Evolutionary conservation across 2,888 invertebrate species (phyloP).

Genomic region (Silvanus unidentatus): DNA sequence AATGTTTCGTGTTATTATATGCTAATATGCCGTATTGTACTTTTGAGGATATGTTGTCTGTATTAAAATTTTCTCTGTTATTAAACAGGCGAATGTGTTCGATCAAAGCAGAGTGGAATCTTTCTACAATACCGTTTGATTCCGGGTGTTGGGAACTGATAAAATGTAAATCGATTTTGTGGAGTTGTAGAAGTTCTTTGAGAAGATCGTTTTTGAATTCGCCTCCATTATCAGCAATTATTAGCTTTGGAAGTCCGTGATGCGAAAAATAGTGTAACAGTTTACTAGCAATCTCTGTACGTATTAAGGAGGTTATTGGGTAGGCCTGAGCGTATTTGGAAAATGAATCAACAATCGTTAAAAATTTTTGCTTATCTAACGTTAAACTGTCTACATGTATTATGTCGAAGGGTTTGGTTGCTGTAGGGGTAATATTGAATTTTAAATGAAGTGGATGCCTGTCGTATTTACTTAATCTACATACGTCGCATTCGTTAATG

Average conservation of each 20-base stretch:
- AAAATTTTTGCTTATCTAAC: slow-evolving; percentile 12
- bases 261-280: slow-evolving; percentile 18
- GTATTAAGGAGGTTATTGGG: slow-evolving; percentile 8
- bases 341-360: slow-evolving; percentile 21
- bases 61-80: slow-evolving; percentile 8
- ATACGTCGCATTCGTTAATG: slow-evolving; percentile 3
- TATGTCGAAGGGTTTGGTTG: slow-evolving; percentile 13
- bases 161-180: slow-evolving; percentile 20
- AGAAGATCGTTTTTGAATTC: slow-evolving; percentile 20
- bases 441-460: slow-evolving; percentile 13
- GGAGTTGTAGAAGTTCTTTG: slow-evolving; percentile 16
- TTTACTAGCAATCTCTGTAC: slow-evolving; percentile 16
- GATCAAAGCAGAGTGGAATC: slow-evolving; percentile 14
- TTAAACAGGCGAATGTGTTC: slow-evolving; percentile 14
- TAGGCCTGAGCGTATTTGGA: slow-evolving; percentile 22
- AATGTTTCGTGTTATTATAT: slow-evolving; percentile 16
- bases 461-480: slow-evolving; percentile 15
- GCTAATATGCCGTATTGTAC: slow-evolving; percentile 11
- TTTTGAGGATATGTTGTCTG: slow-evolving; percentile 6
- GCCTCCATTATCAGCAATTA: slow-evolving; percentile 19
- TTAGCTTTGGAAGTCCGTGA: slow-evolving; percentile 16
- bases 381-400: slow-evolving; percentile 13
- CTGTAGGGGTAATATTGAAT: slow-evolving; percentile 15
- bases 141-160: slow-evolving; percentile 17
- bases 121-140: slow-evolving; percentile 18